Evolutionary conservation across 2,113 vertebrate species (phyloP), one percentile per base, ranked within the genome.

Genomic region (Odocoileus hemionus): DNA sequence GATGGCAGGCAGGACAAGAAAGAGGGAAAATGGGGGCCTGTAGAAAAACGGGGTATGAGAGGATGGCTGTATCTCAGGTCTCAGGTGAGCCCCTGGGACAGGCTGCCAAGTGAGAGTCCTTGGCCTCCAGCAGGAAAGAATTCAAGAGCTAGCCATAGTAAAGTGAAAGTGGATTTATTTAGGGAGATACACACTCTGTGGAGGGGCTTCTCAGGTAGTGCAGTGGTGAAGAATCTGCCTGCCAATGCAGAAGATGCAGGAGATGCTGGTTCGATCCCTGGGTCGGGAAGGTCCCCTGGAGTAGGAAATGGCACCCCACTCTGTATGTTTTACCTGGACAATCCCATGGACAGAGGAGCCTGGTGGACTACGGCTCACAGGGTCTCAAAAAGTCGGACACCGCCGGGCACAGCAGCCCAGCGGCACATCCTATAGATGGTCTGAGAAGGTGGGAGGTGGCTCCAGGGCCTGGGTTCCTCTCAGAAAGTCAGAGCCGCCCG

Each of bases 391-490:
- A 14, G 39, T 76, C 1, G 0, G 39, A 26, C 70, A 7, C 67
- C 10, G 12, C 36, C 13, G 36, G 25, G 11, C 11, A 25, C 2
- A 26, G 36, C 28, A 26, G 36, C 43, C 23, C 67, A 39, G 19
- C 3, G n/a, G 19, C 23, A 14, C 23, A 23, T 12, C 26, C 70
- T 33, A 1, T 19, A 47, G 78, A 33, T 0, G 0, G 7, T 30
- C 15, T 80, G 28, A 80, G 45, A 80, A 50, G 45, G 16, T 33
- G 78, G 50, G 78, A 80, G 19, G 16, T 5, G 2, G 47, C 28
- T 33, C 45, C 45, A 12, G 28, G 28, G 28, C 17, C 9, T 11
- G 28, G 9, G 16, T 2, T 52, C 2, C 47, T 52, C 78, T 80
- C 28, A 12, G 47, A 52, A 82, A 52, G 17, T 82, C 17, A 7